Conservation (phyloP, 2,797 vertebrate species). For the Kryptopterus vitreolus region DNA sequence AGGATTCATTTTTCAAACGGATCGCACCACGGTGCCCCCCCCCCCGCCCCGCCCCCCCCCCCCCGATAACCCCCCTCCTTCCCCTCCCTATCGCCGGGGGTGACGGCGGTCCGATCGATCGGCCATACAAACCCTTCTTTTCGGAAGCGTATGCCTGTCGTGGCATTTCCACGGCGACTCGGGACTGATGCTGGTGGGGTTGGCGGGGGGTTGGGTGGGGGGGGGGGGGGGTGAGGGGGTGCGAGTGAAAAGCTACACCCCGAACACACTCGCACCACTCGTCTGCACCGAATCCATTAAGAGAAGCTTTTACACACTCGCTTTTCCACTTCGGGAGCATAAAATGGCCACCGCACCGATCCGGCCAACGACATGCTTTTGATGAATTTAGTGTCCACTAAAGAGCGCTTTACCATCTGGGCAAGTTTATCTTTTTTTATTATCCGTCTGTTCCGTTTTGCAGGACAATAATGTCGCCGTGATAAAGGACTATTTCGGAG, state of each 20-base stretch:
- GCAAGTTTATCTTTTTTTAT: conserved; percentile 9
- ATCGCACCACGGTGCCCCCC: conserved; percentile 30
- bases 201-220: conserved; percentile 48
- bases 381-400: conserved; percentile 52
- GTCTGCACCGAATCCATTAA: conserved; percentile 54
- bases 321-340: conserved; percentile 53
- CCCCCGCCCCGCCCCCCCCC: conserved; percentile 38
- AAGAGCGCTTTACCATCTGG: conserved; percentile 39
- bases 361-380: conserved; percentile 49
- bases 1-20: conserved; percentile 50
- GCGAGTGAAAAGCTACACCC: conserved; percentile 37
- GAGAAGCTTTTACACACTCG: conserved; percentile 42
- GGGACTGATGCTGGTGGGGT: conserved; percentile 51
- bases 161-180: conserved; percentile 56
- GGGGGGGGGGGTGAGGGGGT: conserved; percentile 48
- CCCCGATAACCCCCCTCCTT: too few species aligned
- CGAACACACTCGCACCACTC: conserved; percentile 47
- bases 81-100: conserved; percentile 47
- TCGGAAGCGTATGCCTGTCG: conserved; percentile 57
- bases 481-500: conserved; percentile 54
- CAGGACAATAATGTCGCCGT: conserved; percentile 49
- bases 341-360: conserved; percentile 53
- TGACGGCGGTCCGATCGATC: conserved; percentile 54
- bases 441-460: conserved; percentile 1
- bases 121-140: conserved; percentile 45